Percentiles rank a stretch among this genome's conserved stretches.
phyloP scores from a whole-genome alignment of 1,140 invertebrate genomes.

The Cotesia chilonis region DNA sequence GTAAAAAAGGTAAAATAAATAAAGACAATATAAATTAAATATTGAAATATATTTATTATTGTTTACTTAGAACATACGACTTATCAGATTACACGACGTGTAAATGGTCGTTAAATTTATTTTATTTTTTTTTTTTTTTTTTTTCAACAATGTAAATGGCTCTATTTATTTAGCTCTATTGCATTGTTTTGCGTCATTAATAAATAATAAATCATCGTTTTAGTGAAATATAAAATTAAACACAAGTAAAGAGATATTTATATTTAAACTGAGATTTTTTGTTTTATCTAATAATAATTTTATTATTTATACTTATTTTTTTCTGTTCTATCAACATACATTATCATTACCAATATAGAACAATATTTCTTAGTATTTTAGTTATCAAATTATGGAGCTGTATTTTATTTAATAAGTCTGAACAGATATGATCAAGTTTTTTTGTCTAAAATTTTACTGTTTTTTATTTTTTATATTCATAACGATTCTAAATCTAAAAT shows the following conservation, averaged over 20 bases:
- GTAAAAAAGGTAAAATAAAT: background rate
- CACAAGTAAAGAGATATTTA: background rate
- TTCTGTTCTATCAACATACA: no score
- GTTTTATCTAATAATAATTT: no score
- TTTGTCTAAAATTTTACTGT: no score
- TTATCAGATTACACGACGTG: constrained; percentile 4
- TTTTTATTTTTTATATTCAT: no score
- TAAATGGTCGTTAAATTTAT: constrained; percentile 10
- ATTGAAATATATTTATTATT: constrained; percentile 39
- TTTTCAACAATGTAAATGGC: constrained; percentile 7
- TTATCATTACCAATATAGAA: no score
- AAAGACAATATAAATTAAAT: background rate
- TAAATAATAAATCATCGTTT: constrained; percentile 13
- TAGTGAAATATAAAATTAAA: constrained; percentile 7
- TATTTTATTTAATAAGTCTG: no score
- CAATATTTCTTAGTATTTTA: no score
- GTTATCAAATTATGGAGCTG: no score
- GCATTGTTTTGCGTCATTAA: constrained; percentile 6
- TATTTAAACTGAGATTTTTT: background rate
- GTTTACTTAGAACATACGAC: constrained; percentile 31
- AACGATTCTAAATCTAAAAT: no score
- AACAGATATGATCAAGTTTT: no score
- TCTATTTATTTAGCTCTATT: constrained; percentile 8
- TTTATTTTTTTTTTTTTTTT: no score
- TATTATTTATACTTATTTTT: no score